Base-by-base conservation (phyloP, 2,113 vertebrate species). In the Lepus europaeus region DNA sequence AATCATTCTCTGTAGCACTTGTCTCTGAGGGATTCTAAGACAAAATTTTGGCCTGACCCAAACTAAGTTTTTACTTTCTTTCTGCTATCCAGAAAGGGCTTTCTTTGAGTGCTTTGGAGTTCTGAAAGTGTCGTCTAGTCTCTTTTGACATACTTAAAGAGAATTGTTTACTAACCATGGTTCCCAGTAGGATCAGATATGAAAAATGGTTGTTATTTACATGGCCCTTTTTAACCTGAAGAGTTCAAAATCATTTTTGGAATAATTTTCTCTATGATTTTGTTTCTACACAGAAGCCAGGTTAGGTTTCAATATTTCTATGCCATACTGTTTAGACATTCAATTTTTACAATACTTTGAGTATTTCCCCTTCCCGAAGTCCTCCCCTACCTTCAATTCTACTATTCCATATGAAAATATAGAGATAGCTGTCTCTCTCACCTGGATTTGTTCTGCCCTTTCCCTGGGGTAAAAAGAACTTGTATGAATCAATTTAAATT, bases 401-500 rank as follows among this genome's bases (percentile, higher is more conserved):
- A 14, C 72, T 76, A 31, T 83, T 81, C 78, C 73, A 66, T 87
- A 92, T 96, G 80, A 94, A 86, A 96, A 80, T 36, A 31, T 82
- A 95, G 83, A 1, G 1, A 90, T 91, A 92, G 76, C 89, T 73
- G 76, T 91, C 88, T 95, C 27, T 85, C 82, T 97, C 85, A 88
- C 82, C 93, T 79, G 95, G 76, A 94, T 97, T 96, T 93, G 88
- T 87, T 95, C 96, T 95, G 83, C 94, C 83, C 89, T 95, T 97
- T 90, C 80, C 91, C 95, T 95, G 31, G 64, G 89, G 56, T 81
- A 97, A 68, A 96, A 97, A 97, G 83, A 73, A 97, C 79, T 97
- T 96, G 39, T 93, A 95, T 93, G 94, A 97, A 95, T 97, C 96
- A 93, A 97, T 97, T 97, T 95, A 97, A 97, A 97, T 97, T 97